Evolutionary conservation across 53 echinoderm and acorn worm genomes (phyloP), one percentile per base, ranked within the genome.

Genomic region (Pentamera pediparva): DNA sequence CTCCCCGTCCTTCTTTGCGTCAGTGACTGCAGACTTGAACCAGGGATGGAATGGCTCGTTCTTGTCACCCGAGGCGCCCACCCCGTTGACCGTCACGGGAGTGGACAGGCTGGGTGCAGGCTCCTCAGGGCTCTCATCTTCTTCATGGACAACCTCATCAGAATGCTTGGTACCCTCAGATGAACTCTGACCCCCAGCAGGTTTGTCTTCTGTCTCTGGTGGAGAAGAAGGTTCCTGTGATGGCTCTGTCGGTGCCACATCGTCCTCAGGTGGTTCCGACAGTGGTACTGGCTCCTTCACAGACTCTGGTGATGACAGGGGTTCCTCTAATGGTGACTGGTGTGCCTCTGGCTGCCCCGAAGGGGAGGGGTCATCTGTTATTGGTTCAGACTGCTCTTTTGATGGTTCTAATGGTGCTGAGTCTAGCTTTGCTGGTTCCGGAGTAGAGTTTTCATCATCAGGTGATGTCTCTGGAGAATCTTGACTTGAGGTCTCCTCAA

Each of bases 1-100:
- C 35, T 85, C 89, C 22, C 98, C 98, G 82, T 98, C 82, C 56
- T 98, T 98, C n/a, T 85, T 89, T 20, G 98, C 92, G 55, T 82
- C 84, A 1, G 77, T 60, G 3, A 98, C 81, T 32, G 65, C 70
- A 50, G 88, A 88, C 45, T 85, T 85, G 59, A 92, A 98, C 98
- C 98, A 98, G 6, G 98, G 98, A 22, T 98, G 85, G 88, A 98
- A 98, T 35, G 98, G 98, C 32, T 53, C 40, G 32, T 51, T 78
- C 48, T 33, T 48, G 40, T 67, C 22, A 5, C 39, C 27, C 25
- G 20, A 11, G 3, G 15, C 67, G 30, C 67, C 67, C 31, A 25
- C 67, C 26, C 27, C 39, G 17, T 43, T 67, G 7, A 67, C 43
- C 37, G 30, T 18, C 31, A 10, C 10, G 12, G 67, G 67, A 28